Evolutionary conservation across 2,113 vertebrate genomes (phyloP).

Genomic region (Heptranchias perlo): DNA sequence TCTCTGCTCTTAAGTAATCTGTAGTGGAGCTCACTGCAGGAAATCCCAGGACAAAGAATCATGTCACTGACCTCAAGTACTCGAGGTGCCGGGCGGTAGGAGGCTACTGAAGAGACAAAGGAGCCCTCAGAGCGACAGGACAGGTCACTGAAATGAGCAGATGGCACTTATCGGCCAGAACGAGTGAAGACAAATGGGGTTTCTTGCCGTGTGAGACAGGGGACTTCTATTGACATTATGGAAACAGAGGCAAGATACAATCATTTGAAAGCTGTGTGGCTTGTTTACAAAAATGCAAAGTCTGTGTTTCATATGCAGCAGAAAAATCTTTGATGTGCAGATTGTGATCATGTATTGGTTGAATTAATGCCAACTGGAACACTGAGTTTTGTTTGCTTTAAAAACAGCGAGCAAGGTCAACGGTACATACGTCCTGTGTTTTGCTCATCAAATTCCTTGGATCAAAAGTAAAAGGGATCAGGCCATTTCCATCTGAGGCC

Average conservation of each 20-base stretch:
- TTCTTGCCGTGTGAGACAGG: not conserved
- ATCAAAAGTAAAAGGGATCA: not conserved
- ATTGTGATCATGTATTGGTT: conserved; percentile 17
- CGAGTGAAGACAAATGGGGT: conserved; percentile 39
- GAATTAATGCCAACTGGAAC: conserved; percentile 29
- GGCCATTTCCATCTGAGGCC: not conserved
- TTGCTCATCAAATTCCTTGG: not conserved
- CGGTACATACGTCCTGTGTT: not conserved
- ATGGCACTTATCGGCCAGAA: conserved; percentile 34
- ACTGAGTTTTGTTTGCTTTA: conserved; percentile 27
- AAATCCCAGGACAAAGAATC: conserved; percentile 8
- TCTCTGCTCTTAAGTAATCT: conserved; percentile 21
- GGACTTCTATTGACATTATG: not conserved
- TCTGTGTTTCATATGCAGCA: conserved; percentile 16
- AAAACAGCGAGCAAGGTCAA: conserved; percentile 9
- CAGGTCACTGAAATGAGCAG: conserved; percentile 38
- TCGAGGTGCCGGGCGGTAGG: conserved; percentile 29
- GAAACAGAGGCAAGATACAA: not conserved
- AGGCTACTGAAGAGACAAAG: conserved; percentile 37
- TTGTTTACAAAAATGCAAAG: conserved; percentile 34
- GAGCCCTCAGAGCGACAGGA: conserved; percentile 20
- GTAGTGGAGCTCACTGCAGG: conserved; percentile 32
- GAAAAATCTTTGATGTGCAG: conserved; percentile 35
- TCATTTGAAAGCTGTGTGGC: not conserved
- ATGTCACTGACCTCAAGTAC: conserved; percentile 29